Evolutionary conservation across 2,113 vertebrate genomes (phyloP).

Genomic region (Lasiurus cinereus): DNA sequence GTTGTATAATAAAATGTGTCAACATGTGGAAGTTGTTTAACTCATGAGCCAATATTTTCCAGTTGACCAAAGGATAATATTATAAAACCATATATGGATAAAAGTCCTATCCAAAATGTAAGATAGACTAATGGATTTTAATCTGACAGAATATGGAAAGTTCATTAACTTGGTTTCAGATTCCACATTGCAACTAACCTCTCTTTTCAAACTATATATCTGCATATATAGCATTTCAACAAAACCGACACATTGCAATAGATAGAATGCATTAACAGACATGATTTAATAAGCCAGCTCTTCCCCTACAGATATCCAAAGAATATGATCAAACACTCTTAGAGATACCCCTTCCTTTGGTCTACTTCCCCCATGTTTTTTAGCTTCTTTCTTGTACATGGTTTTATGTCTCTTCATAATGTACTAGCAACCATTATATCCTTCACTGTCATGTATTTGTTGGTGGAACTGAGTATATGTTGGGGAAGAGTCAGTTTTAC

Average conservation of each 20-base stretch:
- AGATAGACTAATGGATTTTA: neutral
- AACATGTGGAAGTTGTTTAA: constrained; percentile 9
- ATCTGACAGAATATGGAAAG: neutral
- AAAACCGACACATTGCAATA: neutral
- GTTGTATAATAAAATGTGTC: constrained; percentile 1
- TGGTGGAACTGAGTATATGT: too few species aligned
- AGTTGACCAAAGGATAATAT: neutral
- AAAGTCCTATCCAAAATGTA: neutral
- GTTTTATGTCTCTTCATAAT: constrained; percentile 16
- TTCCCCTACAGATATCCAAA: constrained; percentile 4
- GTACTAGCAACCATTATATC: neutral
- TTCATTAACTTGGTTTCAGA: neutral
- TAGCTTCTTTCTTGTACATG: neutral
- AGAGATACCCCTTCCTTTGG: neutral
- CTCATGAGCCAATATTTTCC: neutral
- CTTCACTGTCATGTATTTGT: neutral
- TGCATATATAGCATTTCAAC: neutral
- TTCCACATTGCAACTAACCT: neutral
- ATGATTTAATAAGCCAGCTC: neutral
- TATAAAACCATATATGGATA: neutral
- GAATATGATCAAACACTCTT: neutral
- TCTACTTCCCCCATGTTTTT: neutral
- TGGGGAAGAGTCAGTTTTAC: neutral
- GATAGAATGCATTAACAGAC: neutral
- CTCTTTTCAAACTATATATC: neutral